Conservation (phyloP, 1,140 invertebrate genomes). For the Drosophila navojoa region DNA sequence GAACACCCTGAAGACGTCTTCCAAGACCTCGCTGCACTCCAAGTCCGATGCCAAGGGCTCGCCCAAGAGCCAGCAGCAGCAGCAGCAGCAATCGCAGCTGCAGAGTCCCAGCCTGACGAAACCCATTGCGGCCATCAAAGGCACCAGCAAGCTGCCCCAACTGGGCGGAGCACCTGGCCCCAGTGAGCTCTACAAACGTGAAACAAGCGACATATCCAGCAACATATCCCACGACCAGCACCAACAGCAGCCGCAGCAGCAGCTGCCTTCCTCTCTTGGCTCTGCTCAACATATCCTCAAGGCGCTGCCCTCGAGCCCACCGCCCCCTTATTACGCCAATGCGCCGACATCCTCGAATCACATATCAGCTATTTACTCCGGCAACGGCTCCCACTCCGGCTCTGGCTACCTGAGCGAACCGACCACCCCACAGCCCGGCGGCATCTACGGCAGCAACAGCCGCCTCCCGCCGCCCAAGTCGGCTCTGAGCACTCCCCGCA, state of each 20-base stretch:
- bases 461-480: slow-evolving; percentile 68
- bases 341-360: slow-evolving; percentile 35
- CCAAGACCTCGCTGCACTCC: slow-evolving; percentile 74
- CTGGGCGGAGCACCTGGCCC: slow-evolving; percentile 64
- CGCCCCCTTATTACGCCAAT: slow-evolving; percentile 68
- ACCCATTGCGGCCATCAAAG: slow-evolving; percentile 95
- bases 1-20: slow-evolving; percentile 70
- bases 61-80: slow-evolving; percentile 24
- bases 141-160: slow-evolving; percentile 88
- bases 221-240: slow-evolving; percentile 74
- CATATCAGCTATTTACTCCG: slow-evolving; percentile 53
- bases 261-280: neutral
- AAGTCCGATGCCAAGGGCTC: slow-evolving; percentile 79
- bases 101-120: slow-evolving; percentile 88
- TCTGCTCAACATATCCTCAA: slow-evolving; percentile 78
- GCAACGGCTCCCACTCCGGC: neutral
- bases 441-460: slow-evolving; percentile 61
- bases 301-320: slow-evolving; percentile 48
- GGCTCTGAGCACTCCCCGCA: slow-evolving; percentile 51
- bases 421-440: slow-evolving; percentile 58
- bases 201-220: slow-evolving; percentile 79
- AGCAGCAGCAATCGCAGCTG: slow-evolving; percentile 26
- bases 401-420: slow-evolving; percentile 67
- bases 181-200: slow-evolving; percentile 63
- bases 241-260: slow-evolving; percentile 8